Conservation (phyloP, 2,113 vertebrate species). For the Cercocebus atys region DNA sequence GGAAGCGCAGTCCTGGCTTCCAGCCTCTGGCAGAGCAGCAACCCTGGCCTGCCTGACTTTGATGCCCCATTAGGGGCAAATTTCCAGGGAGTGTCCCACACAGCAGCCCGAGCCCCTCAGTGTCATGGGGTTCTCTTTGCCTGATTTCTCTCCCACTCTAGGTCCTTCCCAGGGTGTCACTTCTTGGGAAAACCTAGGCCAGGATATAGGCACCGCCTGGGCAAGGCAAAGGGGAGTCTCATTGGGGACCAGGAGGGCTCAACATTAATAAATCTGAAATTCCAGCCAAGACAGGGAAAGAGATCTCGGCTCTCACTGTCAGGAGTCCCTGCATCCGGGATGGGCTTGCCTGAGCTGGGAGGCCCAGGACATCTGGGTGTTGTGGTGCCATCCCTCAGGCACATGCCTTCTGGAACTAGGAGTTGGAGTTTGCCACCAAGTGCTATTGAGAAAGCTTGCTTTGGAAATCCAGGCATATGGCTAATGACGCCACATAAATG, state of each 20-base stretch:
- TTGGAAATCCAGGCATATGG: background rate
- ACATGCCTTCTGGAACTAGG: background rate
- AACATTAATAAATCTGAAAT: background rate
- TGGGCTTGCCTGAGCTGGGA: background rate
- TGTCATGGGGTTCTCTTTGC: background rate
- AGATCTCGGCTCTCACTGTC: background rate
- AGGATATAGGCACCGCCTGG: background rate
- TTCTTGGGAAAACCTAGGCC: background rate
- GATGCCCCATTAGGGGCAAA: background rate
- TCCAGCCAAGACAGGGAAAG: background rate
- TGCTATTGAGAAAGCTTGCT: background rate
- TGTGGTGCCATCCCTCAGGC: background rate
- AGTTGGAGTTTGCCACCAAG: background rate
- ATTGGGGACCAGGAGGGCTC: background rate
- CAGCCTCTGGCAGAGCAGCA: background rate
- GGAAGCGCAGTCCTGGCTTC: background rate
- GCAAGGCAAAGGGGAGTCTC: background rate
- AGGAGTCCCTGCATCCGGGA: background rate
- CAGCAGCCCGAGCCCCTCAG: background rate
- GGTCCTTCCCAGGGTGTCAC: background rate
- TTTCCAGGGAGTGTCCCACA: background rate
- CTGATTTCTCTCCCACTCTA: background rate
- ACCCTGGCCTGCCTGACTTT: background rate
- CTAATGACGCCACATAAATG: background rate
- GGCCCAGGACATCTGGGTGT: background rate